Base-by-base conservation (phyloP, 2,113 vertebrate genomes). In the Trichomycterus rosablanca region DNA sequence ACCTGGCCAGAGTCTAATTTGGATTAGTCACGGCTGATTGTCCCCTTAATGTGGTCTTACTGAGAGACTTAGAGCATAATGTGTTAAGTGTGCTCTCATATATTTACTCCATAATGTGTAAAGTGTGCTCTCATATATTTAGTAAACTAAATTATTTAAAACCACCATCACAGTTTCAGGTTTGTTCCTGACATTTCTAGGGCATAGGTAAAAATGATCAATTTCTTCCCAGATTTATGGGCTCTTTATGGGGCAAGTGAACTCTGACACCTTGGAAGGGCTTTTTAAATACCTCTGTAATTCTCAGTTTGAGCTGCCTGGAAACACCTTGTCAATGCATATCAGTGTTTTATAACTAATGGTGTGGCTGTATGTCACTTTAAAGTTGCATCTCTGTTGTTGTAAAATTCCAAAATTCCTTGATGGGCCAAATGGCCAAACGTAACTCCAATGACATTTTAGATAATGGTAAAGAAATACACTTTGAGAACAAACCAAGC, bases 221-320 rank as follows among this genome's bases (percentile, higher is more conserved):
- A 63, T 72, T 72, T 67, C 62, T 67, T 23, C 28, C 28, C 32
- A 55, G n/a, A n/a, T n/a, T n/a, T 68, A 63, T 55, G 48, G 51
- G 42, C 26, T 44, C 42, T 57, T 66, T 69, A 70, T 35, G 34
- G 54, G 54, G 23, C 59, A 20, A 54, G 49, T 68, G 70, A 75
- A 73, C 70, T 71, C 39, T 69, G 71, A 73, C 73, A 73, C 71
- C 71, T 55, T 53, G 39, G 35, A 42, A 75, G 66, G 67, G 70
- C 73, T 78, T 75, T 75, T 73, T 71, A 78, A 75, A 78, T 72
- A 51, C 66, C 75, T 77, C 22, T 55, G 60, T 72, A 72, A 74
- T 72, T 67, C 66, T 63, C 58, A 69, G 53, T 71, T 63, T 68
- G 56, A 72, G 67, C 52, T 57, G 60, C 24, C 61, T 59, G 70